Percentiles rank a stretch among this genome's conserved stretches.
Conservation (phyloP, 2,113 vertebrate species). For the Falcunculus frontatus region DNA sequence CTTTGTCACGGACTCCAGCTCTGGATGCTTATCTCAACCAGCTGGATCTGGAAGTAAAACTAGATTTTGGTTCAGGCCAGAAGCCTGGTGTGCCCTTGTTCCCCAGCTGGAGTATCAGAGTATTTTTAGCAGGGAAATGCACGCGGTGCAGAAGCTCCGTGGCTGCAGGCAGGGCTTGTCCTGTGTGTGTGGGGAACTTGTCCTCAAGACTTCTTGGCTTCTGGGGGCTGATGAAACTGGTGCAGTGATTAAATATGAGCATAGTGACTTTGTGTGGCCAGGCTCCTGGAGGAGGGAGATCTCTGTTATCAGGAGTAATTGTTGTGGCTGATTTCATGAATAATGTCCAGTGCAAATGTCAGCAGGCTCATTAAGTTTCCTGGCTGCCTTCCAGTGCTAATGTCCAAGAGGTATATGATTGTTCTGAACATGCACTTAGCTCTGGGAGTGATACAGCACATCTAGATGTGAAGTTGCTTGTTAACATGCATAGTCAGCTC, state of each 20-base stretch:
- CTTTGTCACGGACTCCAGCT: neutral
- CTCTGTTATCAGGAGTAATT: neutral
- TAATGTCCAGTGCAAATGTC: constrained; percentile 11
- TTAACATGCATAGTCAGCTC: neutral
- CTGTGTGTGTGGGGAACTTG: neutral
- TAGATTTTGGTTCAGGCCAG: neutral
- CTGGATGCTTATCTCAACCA: constrained; percentile 9
- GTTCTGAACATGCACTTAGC: neutral
- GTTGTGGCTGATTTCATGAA: neutral
- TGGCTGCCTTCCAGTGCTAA: constrained; percentile 11
- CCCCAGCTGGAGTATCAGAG: neutral
- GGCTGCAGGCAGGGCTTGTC: neutral
- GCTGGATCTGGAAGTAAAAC: neutral
- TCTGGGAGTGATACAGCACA: constrained; percentile 1
- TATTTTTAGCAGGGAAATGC: neutral
- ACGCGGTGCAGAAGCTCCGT: neutral
- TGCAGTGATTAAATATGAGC: neutral
- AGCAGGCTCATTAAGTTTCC: constrained; percentile 18
- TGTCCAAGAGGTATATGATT: neutral
- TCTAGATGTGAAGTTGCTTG: neutral
- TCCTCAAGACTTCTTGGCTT: neutral
- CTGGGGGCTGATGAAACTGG: neutral
- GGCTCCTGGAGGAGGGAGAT: neutral
- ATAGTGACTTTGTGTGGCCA: neutral
- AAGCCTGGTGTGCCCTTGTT: neutral